phyloP scores from a whole-genome alignment of 1,140 invertebrate genomes.

The Hestina assimilis region DNA sequence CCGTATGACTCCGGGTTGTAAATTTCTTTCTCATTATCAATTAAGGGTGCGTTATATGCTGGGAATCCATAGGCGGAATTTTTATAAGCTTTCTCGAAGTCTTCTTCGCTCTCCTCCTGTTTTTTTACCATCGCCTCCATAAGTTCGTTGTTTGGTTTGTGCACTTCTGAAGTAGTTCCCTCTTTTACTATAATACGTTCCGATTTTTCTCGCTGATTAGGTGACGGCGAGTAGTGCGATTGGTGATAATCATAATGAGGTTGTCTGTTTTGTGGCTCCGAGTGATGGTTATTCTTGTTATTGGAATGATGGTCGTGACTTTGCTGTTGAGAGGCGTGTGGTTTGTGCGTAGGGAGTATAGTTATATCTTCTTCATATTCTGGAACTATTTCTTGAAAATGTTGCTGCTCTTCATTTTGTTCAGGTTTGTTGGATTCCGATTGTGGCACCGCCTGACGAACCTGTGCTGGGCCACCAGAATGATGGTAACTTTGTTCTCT shows the following conservation, averaged over 20 bases:
- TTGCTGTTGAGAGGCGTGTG: slow-evolving; percentile 39
- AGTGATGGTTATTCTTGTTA: slow-evolving; percentile 21
- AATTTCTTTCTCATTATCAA: slow-evolving; percentile 59
- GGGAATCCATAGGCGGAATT: slow-evolving; percentile 67
- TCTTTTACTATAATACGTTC: slow-evolving; percentile 56
- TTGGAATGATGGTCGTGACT: slow-evolving; percentile 38
- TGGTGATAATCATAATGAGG: slow-evolving; percentile 23
- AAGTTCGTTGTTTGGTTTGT: slow-evolving; percentile 46
- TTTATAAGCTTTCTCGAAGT: slow-evolving; percentile 72
- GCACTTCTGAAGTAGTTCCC: slow-evolving; percentile 51
- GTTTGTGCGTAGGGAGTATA: slow-evolving; percentile 37
- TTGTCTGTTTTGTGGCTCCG: slow-evolving; percentile 24
- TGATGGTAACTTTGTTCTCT: slow-evolving; percentile 23
- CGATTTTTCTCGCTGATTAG: slow-evolving; percentile 50
- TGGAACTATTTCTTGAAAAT: slow-evolving; percentile 37
- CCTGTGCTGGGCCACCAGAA: neutral
- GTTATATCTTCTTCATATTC: slow-evolving; percentile 57
- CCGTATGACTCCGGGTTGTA: slow-evolving; percentile 62
- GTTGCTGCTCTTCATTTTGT: slow-evolving; percentile 25
- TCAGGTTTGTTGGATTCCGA: neutral
- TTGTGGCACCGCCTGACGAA: neutral
- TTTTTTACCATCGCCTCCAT: slow-evolving; percentile 51
- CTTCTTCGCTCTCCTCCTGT: slow-evolving; percentile 66
- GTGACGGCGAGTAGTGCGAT: slow-evolving; percentile 25
- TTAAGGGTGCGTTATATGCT: slow-evolving; percentile 43